Percentiles rank a stretch among this genome's conserved stretches.
Evolutionary conservation across 2,113 vertebrate species (phyloP).

Genomic region (Acinonyx jubatus): DNA sequence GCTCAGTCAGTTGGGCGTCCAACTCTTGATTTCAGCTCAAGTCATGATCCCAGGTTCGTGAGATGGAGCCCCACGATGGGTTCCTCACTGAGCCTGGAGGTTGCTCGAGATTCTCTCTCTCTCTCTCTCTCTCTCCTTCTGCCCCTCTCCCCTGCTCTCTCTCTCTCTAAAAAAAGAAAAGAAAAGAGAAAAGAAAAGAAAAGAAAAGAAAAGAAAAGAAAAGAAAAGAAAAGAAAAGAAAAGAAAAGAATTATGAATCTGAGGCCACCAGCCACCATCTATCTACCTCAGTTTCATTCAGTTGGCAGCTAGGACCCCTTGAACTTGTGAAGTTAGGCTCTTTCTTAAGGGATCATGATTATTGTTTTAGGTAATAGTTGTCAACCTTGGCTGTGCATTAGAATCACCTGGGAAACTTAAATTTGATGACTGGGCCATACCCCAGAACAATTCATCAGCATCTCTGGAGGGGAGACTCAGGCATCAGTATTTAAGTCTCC

Average conservation of each 20-base stretch:
- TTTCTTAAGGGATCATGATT: background rate
- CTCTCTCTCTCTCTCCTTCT: too few species aligned
- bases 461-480: background rate
- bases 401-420: slow-evolving; percentile 16
- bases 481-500: background rate
- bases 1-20: too few species aligned
- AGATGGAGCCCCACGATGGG: too few species aligned
- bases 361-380: background rate
- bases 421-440: background rate
- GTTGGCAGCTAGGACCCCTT: background rate
- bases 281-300: background rate
- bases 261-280: background rate
- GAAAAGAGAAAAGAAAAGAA: too few species aligned
- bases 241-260: background rate
- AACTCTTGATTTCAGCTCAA: too few species aligned
- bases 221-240: background rate
- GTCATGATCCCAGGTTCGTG: too few species aligned
- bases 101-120: too few species aligned
- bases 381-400: background rate
- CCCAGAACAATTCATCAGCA: background rate
- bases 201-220: too few species aligned
- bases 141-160: too few species aligned
- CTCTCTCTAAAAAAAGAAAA: background rate
- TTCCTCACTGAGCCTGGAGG: too few species aligned
- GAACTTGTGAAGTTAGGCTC: background rate